Evolutionary conservation across 2,113 vertebrate genomes (phyloP).

Genomic region (Rhinogobius similis): DNA sequence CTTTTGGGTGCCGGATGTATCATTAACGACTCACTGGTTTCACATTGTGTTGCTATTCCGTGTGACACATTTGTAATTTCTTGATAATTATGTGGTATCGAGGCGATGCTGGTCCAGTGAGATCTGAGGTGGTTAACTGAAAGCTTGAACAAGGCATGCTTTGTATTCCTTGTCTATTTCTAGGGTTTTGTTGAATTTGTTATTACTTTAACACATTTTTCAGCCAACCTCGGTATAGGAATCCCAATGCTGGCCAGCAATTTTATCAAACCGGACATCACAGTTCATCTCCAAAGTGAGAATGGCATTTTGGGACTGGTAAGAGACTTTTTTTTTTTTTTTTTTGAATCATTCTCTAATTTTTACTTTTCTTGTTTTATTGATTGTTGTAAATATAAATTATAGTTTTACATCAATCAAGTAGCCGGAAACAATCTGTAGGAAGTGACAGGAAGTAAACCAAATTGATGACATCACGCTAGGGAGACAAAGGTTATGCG

Average conservation of each 20-base stretch:
- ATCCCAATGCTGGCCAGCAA: constrained; percentile 98
- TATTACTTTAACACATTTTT: constrained; percentile 50
- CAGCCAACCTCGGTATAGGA: constrained; percentile 97
- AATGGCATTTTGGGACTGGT: constrained; percentile 97
- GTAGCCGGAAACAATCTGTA: too few species aligned
- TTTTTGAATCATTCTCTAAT: background rate
- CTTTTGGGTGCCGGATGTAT: constrained; percentile 10
- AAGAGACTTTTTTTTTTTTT: constrained; percentile 68
- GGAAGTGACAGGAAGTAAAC: too few species aligned
- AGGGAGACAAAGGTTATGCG: too few species aligned
- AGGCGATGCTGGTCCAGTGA: background rate
- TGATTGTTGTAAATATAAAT: background rate
- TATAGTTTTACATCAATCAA: too few species aligned
- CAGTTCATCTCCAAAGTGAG: constrained; percentile 96
- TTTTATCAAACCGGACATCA: constrained; percentile 93
- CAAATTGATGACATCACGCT: too few species aligned
- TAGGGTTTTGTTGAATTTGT: background rate
- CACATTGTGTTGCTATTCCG: background rate
- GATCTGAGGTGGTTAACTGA: background rate
- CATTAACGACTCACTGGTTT: constrained; percentile 21
- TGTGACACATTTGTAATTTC: background rate
- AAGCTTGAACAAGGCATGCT: background rate
- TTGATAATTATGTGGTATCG: background rate
- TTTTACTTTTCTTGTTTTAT: background rate
- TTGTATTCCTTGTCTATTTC: background rate